Evolutionary conservation across 2,797 vertebrate species (phyloP), one percentile per base, ranked within the genome.

Genomic region (Sardinella longiceps): DNA sequence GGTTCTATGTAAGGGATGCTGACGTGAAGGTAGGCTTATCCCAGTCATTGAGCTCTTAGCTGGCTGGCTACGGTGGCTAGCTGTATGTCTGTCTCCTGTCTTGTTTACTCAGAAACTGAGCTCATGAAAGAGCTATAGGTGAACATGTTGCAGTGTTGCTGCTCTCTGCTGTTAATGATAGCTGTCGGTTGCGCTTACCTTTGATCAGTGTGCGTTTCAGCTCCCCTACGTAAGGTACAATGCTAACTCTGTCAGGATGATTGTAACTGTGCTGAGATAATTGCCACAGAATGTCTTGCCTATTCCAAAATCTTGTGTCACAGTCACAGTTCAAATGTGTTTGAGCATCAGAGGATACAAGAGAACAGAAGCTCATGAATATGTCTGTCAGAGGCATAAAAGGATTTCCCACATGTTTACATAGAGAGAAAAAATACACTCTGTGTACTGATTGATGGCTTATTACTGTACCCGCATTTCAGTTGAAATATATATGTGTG

Each of bases 21-120:
- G 91, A 80, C 87, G 86, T 81, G 48, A 90, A 94, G 92, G 89
- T 94, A 93, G 91, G 90, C 39, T 25, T n/a, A 14, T 23, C 18
- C 23, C 23, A 25, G 56, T 60, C n/a, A 2, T n/a, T n/a, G n/a
- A 5, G 51, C 18, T 14, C 70, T 18, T n/a, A n/a, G n/a, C n/a
- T n/a, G n/a, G n/a, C n/a, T 43, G 33, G 5, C 37, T 37, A 39
- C 1, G 28, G 18, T 77, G 5, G 70, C 70, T 77, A 23, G 70
- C 5, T 37, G 28, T 37, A 30, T 15, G 15, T 37, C 30, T 20
- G 66, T 74, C 11, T 28, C 70, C 10, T 39, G 33, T 77, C 70
- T 77, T 2, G 33, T 43, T 77, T 77, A 5, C 33, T 18, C 28
- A 39, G 37, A 77, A 77, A 77, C 33, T 20, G 37, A 39, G 7